phyloP scores from a whole-genome alignment of 35 echinoderm and acorn worm genomes.

The Stichopus chloronotus region DNA sequence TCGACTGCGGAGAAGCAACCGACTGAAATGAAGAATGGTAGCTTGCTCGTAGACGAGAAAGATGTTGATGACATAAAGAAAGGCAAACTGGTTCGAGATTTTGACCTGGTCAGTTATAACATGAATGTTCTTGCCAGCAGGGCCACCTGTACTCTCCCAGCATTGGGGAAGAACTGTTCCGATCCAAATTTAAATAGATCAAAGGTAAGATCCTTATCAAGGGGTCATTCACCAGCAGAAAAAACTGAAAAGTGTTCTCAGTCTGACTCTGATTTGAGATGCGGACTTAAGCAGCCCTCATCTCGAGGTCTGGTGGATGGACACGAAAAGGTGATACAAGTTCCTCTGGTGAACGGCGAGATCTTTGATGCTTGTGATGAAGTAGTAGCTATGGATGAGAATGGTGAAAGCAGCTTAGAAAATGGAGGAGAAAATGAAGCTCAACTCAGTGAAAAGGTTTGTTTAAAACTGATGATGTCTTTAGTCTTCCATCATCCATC shows the following conservation, averaged over 20 bases:
- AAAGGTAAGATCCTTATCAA: constrained; percentile 30
- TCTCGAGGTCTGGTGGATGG: neutral
- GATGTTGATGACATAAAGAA: constrained; percentile 47
- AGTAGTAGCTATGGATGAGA: constrained; percentile 34
- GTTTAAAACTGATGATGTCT: neutral
- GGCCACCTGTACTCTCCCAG: constrained; percentile 12
- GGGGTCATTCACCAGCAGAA: constrained; percentile 36
- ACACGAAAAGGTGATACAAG: constrained; percentile 7
- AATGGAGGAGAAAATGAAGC: constrained; percentile 57
- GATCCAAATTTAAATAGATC: constrained; percentile 28
- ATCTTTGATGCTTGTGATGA: constrained; percentile 43
- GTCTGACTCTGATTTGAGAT: constrained; percentile 5
- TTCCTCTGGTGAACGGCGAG: constrained; percentile 55
- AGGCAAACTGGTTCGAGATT: constrained; percentile 48
- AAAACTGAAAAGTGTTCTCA: constrained; percentile 11
- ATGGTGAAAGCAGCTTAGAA: constrained; percentile 38
- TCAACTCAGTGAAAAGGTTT: constrained; percentile 61
- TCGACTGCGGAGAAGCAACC: neutral
- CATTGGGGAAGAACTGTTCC: constrained; percentile 19
- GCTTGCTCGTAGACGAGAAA: constrained; percentile 20
- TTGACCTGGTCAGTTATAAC: constrained; percentile 42
- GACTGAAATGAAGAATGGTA: neutral
- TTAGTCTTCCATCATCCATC: neutral
- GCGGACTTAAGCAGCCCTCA: neutral
- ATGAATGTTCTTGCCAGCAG: constrained; percentile 36